Base-by-base conservation (phyloP, 2,797 vertebrate species). In the Delichon dasypus region DNA sequence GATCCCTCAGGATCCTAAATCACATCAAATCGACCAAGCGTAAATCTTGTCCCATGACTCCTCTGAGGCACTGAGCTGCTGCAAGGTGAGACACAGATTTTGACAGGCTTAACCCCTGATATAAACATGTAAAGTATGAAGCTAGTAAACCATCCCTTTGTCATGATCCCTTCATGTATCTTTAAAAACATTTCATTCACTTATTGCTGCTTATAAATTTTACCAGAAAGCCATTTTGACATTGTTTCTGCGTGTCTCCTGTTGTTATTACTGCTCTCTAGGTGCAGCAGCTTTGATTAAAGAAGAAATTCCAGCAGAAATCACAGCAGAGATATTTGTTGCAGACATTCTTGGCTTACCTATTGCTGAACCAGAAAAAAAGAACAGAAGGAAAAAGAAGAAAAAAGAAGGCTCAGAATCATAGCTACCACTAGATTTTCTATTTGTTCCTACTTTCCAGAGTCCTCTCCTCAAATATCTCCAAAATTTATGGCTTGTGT, bases 311-410 rank as follows among this genome's bases (percentile, higher is more conserved):
- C 98, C 99, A n/a, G 96, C 97, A 13, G 97, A 98, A 97, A 98
- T 99, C 95, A 98, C 98, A 48, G 85, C 98, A 77, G 97, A 98
- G 92, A 97, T 97, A 61, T 99, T 99, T 48, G 88, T 97, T 23
- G 78, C 80, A 55, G 95, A 98, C 51, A 98, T 99, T 96, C 98
- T 99, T 78, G 98, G 98, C 68, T 98, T 99, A 82, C 97, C 97
- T 72, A 5, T 94, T 79, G 89, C 91, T 47, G 78, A 89, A 61
- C 57, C 85, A 44, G 55, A 53, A 45, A 58, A 88, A 55, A 74
- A 88, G 42, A 70, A 48, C n/a, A 8, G 42, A 68, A 78, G 42
- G 26, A 87, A 62, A 38, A 30, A 18, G 32, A 61, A 26, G 75
- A 95, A 16, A 11, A 38, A 38, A 38, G 38, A 94, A 60, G 89